Evolutionary conservation across 2,888 invertebrate species (phyloP).

Genomic region (Tromatobia lineatoria): DNA sequence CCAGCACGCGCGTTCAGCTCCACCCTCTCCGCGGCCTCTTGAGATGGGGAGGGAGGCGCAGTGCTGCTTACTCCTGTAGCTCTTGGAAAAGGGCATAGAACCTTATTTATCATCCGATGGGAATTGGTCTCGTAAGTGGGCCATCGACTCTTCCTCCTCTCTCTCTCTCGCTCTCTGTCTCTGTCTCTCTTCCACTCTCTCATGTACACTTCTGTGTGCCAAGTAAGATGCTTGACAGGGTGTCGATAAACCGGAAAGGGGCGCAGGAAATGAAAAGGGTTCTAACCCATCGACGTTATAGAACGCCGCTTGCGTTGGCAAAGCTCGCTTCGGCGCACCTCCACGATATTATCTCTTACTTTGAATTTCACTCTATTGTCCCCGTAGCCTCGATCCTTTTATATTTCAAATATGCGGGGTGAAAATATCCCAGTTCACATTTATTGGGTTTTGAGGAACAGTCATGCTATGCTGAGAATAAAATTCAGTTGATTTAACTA

Average conservation of each 20-base stretch:
- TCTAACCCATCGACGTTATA: slow-evolving; percentile 33
- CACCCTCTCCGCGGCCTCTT: background rate
- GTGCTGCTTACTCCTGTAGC: slow-evolving; percentile 6
- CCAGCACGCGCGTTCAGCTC: slow-evolving; percentile 27
- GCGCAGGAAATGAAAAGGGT: slow-evolving; percentile 74
- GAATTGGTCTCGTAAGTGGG: slow-evolving; percentile 77
- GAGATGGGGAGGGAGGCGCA: background rate
- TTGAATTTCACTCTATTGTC: slow-evolving; percentile 23
- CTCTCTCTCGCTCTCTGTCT: background rate
- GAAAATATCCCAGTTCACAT: background rate
- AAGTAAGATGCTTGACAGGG: slow-evolving; percentile 76
- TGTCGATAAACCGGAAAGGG: slow-evolving; percentile 76
- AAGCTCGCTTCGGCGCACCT: background rate
- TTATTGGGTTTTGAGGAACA: background rate
- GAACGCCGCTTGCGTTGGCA: slow-evolving; percentile 15
- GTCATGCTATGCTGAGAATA: no score
- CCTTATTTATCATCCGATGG: slow-evolving; percentile 75
- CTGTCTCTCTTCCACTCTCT: background rate
- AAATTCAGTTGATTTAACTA: no score
- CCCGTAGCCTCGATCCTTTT: background rate
- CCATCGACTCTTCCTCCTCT: slow-evolving; percentile 62
- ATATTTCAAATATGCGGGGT: background rate
- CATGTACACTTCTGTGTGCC: slow-evolving; percentile 6
- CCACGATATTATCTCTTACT: slow-evolving; percentile 40
- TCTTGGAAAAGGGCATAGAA: slow-evolving; percentile 56